Percentiles rank a stretch among this genome's conserved stretches.
These are phyloP conservation scores for Caenorhabditis elegans DNA, from an alignment of 1,140 invertebrate species.

Conservation along the genomic window WBcel235 BX284604.4:9309501-9310000, in stretches of 20 bases:
- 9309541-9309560: no score
- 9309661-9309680: no score
- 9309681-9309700: no score
- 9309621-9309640: no score
- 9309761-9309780: neutral
- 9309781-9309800: neutral
- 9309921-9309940: neutral
- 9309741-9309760: neutral
- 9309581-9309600: no score
- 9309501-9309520: neutral
- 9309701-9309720: conserved; percentile 3
- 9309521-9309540: neutral
- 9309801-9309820: neutral
- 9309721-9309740: neutral
- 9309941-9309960: no score
- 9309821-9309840: neutral
- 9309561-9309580: no score
- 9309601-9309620: no score
- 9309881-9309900: neutral
- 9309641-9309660: no score
- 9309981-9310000: neutral
- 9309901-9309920: neutral
- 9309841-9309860: neutral
- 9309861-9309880: conserved; percentile 1
- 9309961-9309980: neutral